A percentile compares a stretch with the other conserved stretches of the same genome.
These are phyloP conservation scores for Cottus gobio DNA, from an alignment of 2,113 vertebrate genomes.

Conservation along the genomic window DNA sequence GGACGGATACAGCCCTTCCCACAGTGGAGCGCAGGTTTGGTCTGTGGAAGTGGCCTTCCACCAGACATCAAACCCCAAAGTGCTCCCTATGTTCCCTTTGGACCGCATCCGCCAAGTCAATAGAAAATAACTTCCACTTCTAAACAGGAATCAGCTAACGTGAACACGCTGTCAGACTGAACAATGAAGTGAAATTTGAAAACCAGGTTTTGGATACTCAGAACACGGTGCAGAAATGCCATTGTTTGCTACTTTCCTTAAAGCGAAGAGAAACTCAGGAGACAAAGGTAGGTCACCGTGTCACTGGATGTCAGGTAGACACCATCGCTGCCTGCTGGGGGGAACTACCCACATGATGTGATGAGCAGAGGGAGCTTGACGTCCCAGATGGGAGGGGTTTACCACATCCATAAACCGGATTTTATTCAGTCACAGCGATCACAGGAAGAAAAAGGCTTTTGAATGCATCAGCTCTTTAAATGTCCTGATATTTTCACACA, in stretches of 20 bases:
- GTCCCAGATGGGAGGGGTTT: conserved; percentile 41
- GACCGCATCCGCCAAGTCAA: neutral
- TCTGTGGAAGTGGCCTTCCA: neutral
- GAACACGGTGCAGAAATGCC: neutral
- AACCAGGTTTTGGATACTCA: neutral
- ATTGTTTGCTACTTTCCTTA: neutral
- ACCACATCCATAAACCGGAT: conserved; percentile 28
- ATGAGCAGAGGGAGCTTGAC: conserved; percentile 42
- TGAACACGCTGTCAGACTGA: neutral
- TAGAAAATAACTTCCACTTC: neutral
- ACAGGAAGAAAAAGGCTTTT: conserved; percentile 30
- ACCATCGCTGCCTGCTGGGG: conserved; percentile 19
- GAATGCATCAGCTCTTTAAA: conserved; percentile 33
- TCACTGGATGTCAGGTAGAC: conserved; percentile 21
- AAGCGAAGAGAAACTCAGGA: conserved; percentile 27
- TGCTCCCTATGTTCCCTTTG: neutral
- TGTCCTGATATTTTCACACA: conserved; percentile 59
- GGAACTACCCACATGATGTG: conserved; percentile 23
- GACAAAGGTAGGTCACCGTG: conserved; percentile 30
- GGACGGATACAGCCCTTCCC: neutral
- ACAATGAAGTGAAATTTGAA: neutral
- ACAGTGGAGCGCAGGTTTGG: neutral
- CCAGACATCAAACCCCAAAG: neutral
- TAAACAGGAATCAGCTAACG: neutral
- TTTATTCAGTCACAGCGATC: conserved; percentile 35